Conservation (phyloP, 2,113 vertebrate species). For the Eudorcas thomsonii region DNA sequence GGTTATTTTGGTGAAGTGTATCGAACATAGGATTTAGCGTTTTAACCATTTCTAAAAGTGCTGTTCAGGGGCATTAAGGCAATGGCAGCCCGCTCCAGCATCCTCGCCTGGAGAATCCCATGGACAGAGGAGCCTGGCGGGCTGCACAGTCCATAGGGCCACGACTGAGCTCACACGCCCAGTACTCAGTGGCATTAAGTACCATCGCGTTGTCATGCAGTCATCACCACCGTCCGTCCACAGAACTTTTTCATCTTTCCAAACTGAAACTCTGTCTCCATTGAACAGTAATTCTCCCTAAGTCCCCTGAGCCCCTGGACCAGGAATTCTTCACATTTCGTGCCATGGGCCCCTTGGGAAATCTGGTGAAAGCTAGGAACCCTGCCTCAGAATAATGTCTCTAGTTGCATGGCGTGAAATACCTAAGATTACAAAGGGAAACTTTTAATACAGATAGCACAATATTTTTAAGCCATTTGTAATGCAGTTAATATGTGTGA, state of each 20-base stretch:
- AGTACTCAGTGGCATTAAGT: background rate
- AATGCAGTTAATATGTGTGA: background rate
- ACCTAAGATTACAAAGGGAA: background rate
- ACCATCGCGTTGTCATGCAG: accelerated
- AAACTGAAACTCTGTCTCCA: background rate
- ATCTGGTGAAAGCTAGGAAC: background rate
- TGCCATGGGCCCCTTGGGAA: background rate
- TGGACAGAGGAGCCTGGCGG: background rate
- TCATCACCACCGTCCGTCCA: background rate
- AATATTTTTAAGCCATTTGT: background rate
- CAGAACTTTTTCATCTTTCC: background rate
- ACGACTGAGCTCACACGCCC: background rate
- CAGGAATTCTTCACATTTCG: background rate
- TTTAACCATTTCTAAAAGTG: background rate
- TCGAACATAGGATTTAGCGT: background rate
- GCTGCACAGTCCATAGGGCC: background rate
- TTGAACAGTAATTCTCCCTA: background rate
- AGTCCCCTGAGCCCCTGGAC: accelerated
- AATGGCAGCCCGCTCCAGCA: background rate
- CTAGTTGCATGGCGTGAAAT: background rate
- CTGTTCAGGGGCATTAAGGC: background rate
- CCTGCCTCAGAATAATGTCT: background rate
- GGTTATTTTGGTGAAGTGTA: background rate
- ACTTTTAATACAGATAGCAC: background rate
- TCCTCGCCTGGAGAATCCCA: background rate